Evolutionary conservation across 2,797 vertebrate genomes (phyloP).

Genomic region (Botia almorhae): DNA sequence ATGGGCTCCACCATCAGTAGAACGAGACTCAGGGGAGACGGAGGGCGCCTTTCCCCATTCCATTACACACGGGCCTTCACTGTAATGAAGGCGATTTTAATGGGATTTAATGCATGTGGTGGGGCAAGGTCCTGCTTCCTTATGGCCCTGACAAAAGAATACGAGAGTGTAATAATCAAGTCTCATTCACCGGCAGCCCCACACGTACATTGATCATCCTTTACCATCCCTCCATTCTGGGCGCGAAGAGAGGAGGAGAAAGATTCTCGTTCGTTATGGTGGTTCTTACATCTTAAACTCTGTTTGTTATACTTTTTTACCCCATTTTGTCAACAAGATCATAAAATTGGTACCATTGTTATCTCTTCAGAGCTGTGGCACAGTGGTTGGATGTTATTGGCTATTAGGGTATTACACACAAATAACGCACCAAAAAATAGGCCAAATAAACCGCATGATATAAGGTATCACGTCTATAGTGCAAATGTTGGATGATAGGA

Average conservation of each 20-base stretch:
- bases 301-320: neutral
- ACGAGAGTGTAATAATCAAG: conserved; percentile 61
- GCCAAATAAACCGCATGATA: no score
- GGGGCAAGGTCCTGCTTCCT: conserved; percentile 61
- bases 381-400: neutral
- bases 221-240: conserved; percentile 42
- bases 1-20: conserved; percentile 58
- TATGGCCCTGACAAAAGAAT: conserved; percentile 55
- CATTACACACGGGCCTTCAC: conserved; percentile 60
- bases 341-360: neutral
- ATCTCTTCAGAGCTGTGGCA: neutral
- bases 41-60: conserved; percentile 59
- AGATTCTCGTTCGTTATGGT: neutral
- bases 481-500: no score
- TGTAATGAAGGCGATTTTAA: conserved; percentile 68
- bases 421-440: no score
- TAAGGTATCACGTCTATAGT: no score
- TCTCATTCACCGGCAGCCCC: conserved; percentile 58
- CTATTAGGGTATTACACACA: no score
- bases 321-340: neutral
- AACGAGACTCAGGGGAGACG: conserved; percentile 64
- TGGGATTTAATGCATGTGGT: conserved; percentile 68
- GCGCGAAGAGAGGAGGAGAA: conserved; percentile 12
- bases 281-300: neutral
- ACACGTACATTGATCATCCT: conserved; percentile 55